A percentile compares a stretch with the other conserved stretches of the same genome.
Evolutionary conservation across 2,113 vertebrate species (phyloP).

Genomic region (Elanoides forficatus): DNA sequence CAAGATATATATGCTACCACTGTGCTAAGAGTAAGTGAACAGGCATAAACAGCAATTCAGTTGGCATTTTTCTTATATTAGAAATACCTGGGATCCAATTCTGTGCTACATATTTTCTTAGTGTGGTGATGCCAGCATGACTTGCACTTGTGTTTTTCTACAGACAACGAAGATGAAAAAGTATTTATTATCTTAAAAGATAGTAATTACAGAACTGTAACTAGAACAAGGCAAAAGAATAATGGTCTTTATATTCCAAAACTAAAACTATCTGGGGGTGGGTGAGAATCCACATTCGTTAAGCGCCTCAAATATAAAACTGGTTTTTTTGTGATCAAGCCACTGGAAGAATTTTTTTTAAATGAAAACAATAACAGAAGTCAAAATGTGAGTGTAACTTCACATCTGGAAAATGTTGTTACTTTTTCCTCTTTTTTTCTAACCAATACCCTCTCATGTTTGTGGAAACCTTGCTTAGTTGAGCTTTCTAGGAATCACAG

Average conservation of each 20-base stretch:
- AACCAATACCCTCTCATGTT: not conserved
- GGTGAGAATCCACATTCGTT: not conserved
- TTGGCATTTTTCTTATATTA: not conserved
- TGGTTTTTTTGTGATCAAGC: not conserved
- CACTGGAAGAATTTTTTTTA: not conserved
- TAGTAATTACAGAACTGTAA: not conserved
- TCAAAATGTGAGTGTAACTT: not conserved
- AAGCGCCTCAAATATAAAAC: not conserved
- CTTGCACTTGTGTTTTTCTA: not conserved
- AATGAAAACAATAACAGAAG: not conserved
- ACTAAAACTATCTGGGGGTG: not conserved
- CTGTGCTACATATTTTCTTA: not conserved
- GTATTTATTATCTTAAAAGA: not conserved
- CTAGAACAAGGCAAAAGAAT: not conserved
- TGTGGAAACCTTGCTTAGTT: not conserved
- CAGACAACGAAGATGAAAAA: not conserved
- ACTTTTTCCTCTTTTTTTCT: not conserved
- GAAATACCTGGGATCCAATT: not conserved
- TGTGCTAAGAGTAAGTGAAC: not conserved
- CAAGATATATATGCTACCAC: not conserved
- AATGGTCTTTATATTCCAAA: not conserved
- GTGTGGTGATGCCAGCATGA: not conserved
- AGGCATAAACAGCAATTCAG: not conserved
- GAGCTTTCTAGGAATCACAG: slow-evolving; percentile 20
- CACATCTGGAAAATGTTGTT: not conserved